Conservation (phyloP, 2,113 vertebrate species). For the Tretioscincus oriximinensis region DNA sequence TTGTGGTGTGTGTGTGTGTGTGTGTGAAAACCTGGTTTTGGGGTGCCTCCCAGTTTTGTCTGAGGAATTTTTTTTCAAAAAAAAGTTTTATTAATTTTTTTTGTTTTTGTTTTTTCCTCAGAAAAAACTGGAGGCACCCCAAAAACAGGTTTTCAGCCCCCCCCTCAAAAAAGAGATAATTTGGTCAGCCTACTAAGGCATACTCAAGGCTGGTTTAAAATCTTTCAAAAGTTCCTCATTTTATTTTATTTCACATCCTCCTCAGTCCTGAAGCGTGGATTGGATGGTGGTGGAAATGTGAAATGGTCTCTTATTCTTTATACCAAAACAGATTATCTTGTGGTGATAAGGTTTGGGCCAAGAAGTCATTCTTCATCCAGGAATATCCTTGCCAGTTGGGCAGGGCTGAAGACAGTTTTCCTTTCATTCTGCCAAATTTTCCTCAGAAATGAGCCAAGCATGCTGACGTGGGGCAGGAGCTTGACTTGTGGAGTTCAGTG, state of each 20-base stretch:
- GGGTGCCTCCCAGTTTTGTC: too few relatives aligned
- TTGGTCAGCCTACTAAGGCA: too few relatives aligned
- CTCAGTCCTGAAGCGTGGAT: neutral
- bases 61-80: too few relatives aligned
- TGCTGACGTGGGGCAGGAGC: neutral
- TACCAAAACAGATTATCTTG: constrained; percentile 12
- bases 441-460: neutral
- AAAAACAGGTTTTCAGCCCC: too few relatives aligned
- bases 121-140: too few relatives aligned
- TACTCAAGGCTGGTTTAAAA: neutral
- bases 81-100: too few relatives aligned
- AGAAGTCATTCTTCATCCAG: constrained; percentile 2
- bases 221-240: neutral
- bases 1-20: too few relatives aligned
- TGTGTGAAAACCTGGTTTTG: too few relatives aligned
- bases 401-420: neutral
- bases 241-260: neutral
- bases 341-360: constrained; percentile 2
- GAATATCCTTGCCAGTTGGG: neutral
- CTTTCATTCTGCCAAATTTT: constrained; percentile 19
- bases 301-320: neutral
- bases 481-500: neutral
- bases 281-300: neutral
- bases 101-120: too few relatives aligned
- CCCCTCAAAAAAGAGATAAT: too few relatives aligned